These are phyloP conservation scores for Miichthys miiuy DNA, from an alignment of 2,797 vertebrate species.

Conservation along the genomic window DNA sequence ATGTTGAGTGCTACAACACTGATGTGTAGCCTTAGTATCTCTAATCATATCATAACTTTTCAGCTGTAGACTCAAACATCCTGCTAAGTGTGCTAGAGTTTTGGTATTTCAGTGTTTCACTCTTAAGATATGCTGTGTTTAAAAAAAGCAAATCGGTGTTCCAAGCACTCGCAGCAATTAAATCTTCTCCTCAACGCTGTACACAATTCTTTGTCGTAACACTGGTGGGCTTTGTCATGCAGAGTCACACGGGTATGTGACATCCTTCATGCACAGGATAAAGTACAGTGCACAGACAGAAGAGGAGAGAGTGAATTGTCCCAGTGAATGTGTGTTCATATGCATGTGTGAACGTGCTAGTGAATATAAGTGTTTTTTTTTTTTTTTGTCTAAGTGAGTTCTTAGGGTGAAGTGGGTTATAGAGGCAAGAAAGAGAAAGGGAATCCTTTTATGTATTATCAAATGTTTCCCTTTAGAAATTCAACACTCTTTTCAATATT, in stretches of 20 bases:
- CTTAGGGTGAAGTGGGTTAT: slow-evolving; percentile 76
- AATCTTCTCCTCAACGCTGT: slow-evolving; percentile 24
- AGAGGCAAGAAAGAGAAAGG: slow-evolving; percentile 68
- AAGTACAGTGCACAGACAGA: slow-evolving; percentile 27
- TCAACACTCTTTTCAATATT: slow-evolving; percentile 86
- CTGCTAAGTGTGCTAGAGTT: background rate
- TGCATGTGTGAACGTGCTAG: slow-evolving; percentile 47
- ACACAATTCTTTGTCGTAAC: slow-evolving; percentile 24
- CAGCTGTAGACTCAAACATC: slow-evolving; percentile 11
- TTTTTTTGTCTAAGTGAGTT: slow-evolving; percentile 72
- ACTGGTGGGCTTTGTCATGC: slow-evolving; percentile 47
- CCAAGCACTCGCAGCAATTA: slow-evolving; percentile 35
- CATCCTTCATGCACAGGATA: slow-evolving; percentile 49
- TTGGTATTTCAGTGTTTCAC: background rate
- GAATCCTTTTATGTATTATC: slow-evolving; percentile 83
- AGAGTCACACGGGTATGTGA: slow-evolving; percentile 44
- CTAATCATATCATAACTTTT: background rate
- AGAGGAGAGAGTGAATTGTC: slow-evolving; percentile 34
- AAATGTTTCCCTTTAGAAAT: slow-evolving; percentile 87
- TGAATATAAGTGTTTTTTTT: slow-evolving; percentile 51
- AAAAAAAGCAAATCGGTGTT: slow-evolving; percentile 27
- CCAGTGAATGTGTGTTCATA: slow-evolving; percentile 48
- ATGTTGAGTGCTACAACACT: too few species aligned
- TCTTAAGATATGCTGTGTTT: slow-evolving; percentile 2
- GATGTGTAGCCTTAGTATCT: too few species aligned